Percentiles rank a stretch among this genome's conserved stretches.
These are phyloP conservation scores for Caenorhabditis angaria DNA, from an alignment of 2,888 invertebrate genomes.

Conservation along the genomic window DNA sequence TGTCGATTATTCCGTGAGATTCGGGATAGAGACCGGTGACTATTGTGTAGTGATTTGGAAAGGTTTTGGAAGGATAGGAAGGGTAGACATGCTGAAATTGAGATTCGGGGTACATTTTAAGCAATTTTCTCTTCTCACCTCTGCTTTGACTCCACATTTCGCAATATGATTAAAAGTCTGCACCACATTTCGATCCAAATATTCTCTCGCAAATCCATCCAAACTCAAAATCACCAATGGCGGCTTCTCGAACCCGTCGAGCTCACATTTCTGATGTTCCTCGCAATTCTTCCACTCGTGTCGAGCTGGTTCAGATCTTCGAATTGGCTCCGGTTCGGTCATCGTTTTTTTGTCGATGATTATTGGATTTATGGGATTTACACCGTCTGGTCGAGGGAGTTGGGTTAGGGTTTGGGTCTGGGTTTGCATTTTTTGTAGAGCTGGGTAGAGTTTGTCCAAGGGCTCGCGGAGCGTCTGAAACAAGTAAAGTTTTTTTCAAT, in stretches of 20 bases:
- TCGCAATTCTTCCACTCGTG: constrained; percentile 39
- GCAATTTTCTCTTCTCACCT: constrained; percentile 25
- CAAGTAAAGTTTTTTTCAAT: not conserved
- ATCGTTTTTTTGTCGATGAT: constrained; percentile 20
- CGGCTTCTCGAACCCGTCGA: constrained; percentile 23
- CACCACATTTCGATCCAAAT: constrained; percentile 60
- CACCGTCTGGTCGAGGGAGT: constrained; percentile 16
- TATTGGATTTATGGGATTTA: constrained; percentile 26
- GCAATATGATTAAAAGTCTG: constrained; percentile 58
- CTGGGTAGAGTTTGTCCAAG: constrained; percentile 26
- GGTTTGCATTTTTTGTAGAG: constrained; percentile 19
- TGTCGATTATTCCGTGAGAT: constrained; percentile 68
- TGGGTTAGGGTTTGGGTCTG: constrained; percentile 20
- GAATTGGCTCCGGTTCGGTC: constrained; percentile 22
- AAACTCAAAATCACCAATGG: constrained; percentile 52
- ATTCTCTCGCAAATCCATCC: constrained; percentile 65
- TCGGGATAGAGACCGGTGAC: constrained; percentile 69
- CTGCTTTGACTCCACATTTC: constrained; percentile 64
- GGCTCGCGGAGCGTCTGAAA: constrained; percentile 23
- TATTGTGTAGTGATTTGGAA: constrained; percentile 72
- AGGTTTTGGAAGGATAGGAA: constrained; percentile 70
- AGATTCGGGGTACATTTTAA: not conserved
- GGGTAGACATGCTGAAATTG: constrained; percentile 58
- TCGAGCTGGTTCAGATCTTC: constrained; percentile 27
- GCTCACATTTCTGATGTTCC: constrained; percentile 25